Percentiles rank a stretch among this genome's conserved stretches.
These are phyloP conservation scores for Neocrepidodera transversa DNA, from an alignment of 2,888 invertebrate species.

Conservation along the genomic window DNA sequence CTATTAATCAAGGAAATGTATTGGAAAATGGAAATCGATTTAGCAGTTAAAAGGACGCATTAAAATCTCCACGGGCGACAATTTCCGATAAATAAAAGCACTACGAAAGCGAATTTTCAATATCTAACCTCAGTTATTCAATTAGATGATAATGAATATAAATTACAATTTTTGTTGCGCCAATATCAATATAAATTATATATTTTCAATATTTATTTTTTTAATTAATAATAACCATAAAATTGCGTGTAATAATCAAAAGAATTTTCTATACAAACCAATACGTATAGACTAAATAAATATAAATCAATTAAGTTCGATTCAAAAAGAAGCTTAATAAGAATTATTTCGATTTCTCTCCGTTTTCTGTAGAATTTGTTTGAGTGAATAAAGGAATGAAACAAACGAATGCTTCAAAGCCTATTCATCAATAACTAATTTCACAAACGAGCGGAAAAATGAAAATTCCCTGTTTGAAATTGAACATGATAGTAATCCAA, in stretches of 20 bases:
- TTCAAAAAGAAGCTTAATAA: conserved; percentile 25
- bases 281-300: conserved; percentile 19
- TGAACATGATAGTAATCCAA: conserved; percentile 38
- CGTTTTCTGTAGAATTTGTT: conserved; percentile 16
- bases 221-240: too few species aligned
- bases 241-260: too few species aligned
- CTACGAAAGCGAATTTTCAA: conserved; percentile 41
- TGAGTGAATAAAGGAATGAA: conserved; percentile 23
- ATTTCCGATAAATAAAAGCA: conserved; percentile 39
- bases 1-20: conserved; percentile 32
- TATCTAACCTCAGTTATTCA: conserved; percentile 44
- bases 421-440: conserved; percentile 34
- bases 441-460: conserved; percentile 33
- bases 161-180: conserved; percentile 38
- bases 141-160: conserved; percentile 57
- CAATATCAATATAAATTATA: too few species aligned
- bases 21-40: conserved; percentile 38
- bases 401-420: conserved; percentile 33
- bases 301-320: conserved; percentile 21
- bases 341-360: conserved; percentile 31
- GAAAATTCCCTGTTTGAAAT: conserved; percentile 36
- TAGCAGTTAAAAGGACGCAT: conserved; percentile 36
- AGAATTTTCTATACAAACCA: too few species aligned
- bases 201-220: too few species aligned
- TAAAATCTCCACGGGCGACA: conserved; percentile 38